Base-by-base conservation (phyloP, 1,140 invertebrate genomes). In the Hylyphantes graminicola region DNA sequence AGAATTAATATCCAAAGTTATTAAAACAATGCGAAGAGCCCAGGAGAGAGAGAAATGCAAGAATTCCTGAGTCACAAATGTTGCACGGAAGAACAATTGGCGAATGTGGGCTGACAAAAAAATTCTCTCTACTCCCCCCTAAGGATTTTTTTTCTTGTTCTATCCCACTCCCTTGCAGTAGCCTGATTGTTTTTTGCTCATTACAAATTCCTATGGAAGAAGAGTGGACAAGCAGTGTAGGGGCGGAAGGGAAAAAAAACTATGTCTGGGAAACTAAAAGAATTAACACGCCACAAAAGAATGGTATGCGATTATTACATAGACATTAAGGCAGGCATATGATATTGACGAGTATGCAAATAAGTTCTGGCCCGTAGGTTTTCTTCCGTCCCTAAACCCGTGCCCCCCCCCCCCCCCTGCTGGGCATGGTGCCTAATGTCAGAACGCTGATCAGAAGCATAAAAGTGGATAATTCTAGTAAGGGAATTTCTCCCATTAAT, bases 1-100 rank as follows among this genome's bases (percentile, higher is more conserved):
- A 48, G 61, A 83, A 83, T 83, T 83, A 83, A 83, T 83, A 83
- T 83, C 80, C 80, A 83, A 83, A 83, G 80, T 83, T 83, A 83
- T 83, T 83, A 83, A 83, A 83, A 83, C 80, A 83, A 83, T 83
- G 80, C 68, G 57, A 21, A 74, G 80, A 5, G 11, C 54, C 8
- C 35, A 59, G 17, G 48, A 67, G 54, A 17, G 35, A 77, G 55
- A 81, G 79, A 73, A 70, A 72, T 73, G 67, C 21, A 70, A 81
- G 68, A 81, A 81, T 81, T 82, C 72, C 72, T 48, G 53, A 68
- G 57, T 68, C 54, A 55, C 64, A 81, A 81, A 81, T 51, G 68
- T 70, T 72, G 21, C 48, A 63, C 35, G 72, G 79, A 35, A n/a
- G 54, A 74, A 83, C 80, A 82, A 82, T 74, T 55, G 70, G 51